Percentiles rank a stretch among this genome's conserved stretches.
Evolutionary conservation across 1,140 invertebrate genomes (phyloP).

Genomic region (Tribolium madens): DNA sequence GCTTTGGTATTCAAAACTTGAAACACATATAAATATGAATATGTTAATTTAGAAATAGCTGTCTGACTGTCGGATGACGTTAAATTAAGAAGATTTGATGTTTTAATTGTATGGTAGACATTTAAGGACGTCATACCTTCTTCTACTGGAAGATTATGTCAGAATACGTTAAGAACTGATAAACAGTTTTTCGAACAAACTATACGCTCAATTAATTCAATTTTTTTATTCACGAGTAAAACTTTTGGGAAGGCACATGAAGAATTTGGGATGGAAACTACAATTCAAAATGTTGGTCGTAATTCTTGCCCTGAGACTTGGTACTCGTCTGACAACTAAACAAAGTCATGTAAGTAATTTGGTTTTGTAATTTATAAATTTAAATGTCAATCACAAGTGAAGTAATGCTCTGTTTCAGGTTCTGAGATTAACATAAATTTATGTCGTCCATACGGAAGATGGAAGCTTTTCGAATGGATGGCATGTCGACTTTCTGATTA

Average conservation of each 20-base stretch:
- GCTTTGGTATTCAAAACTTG: conserved; percentile 46
- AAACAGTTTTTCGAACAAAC: conserved; percentile 30
- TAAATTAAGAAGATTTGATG: conserved; percentile 53
- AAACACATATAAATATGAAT: conserved; percentile 48
- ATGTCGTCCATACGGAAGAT: conserved; percentile 30
- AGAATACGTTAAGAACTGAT: conserved; percentile 47
- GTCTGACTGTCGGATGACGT: conserved; percentile 52
- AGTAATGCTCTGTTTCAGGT: conserved; percentile 42
- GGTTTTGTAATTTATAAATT: conserved; percentile 55
- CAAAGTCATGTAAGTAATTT: conserved; percentile 47
- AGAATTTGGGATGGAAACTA: conserved; percentile 6
- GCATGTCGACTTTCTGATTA: conserved; percentile 16
- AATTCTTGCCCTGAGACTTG: conserved; percentile 15
- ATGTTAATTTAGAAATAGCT: conserved; percentile 52
- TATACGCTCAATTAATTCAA: conserved; percentile 10
- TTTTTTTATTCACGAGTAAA: neutral
- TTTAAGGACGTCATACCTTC: conserved; percentile 48
- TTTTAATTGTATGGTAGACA: conserved; percentile 52
- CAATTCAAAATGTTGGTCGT: neutral
- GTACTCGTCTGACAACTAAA: conserved; percentile 39
- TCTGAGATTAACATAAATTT: conserved; percentile 49
- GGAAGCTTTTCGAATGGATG: neutral
- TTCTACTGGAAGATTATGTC: conserved; percentile 51
- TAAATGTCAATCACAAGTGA: conserved; percentile 53
- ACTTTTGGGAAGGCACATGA: neutral